Base-by-base conservation (phyloP, 64 coral and sea anemone species). In the Trachythela sp. region DNA sequence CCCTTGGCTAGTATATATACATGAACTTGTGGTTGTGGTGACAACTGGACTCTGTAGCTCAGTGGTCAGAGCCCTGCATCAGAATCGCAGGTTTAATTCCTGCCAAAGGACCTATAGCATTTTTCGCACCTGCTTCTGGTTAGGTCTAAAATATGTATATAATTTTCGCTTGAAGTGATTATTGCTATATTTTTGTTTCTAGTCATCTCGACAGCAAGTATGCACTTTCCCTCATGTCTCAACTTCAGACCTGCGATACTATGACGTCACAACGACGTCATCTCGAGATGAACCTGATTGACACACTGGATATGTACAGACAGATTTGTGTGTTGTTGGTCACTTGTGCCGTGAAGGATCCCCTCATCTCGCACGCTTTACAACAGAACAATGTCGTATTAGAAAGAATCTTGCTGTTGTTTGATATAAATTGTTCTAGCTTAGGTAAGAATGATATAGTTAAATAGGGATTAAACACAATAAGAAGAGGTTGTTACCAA, bases 201-300 rank as follows among this genome's bases (percentile, higher is more conserved):
- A 80, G 75, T 35, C 37, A 80, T 39, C 75, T 80, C 34, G 75
- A 80, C 30, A 39, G 13, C 31, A 80, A 80, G 20, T 39, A 80
- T 22, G 31, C 75, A 14, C 13, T 35, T 39, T 80, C 32, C 9
- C 20, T 80, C 9, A 80, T 80, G 20, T 37, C 31, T 14, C 75
- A 80, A 36, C 75, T 80, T 15, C 10, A 29, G 33, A 8, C 37
- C 26, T 9, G 20, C 33, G 15, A 3, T 6, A 17, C 15, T 64
- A 64, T 64, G 4, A 64, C 56, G 56, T 64, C 56, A 64, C 56
- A 39, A 39, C 75, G 20, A 39, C 75, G 75, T 80, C 75, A 80
- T 80, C 75, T 80, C 20, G 33, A 80, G 37, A 80, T 80, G 33
- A 80, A 80, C 75, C 33, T 80, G 75, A 38, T 80, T 0, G 75